A percentile compares a stretch with the other conserved stretches of the same genome.
Conservation (phyloP, 2,797 vertebrate genomes). For the Rhinella marina region DNA sequence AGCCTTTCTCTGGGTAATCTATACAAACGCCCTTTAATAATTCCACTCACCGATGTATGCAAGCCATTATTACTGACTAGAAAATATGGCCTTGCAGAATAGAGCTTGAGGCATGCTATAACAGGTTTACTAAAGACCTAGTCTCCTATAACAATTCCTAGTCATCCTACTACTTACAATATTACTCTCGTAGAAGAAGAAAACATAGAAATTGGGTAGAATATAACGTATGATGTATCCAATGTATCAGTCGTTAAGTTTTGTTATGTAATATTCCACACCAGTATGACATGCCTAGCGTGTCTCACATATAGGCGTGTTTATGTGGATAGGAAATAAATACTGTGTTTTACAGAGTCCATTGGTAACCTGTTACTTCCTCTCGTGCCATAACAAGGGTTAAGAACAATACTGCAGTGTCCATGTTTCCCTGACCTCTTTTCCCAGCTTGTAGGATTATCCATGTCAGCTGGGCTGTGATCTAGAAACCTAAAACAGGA, state of each 20-base stretch:
- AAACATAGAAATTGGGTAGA: background rate
- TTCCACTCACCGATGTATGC: background rate
- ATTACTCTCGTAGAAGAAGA: background rate
- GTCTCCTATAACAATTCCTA: background rate
- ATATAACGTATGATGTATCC: background rate
- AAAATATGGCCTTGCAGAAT: background rate
- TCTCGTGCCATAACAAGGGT: slow-evolving; percentile 21
- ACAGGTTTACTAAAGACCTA: background rate
- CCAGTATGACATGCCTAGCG: background rate
- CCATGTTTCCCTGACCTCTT: slow-evolving; percentile 60
- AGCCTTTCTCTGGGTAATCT: background rate
- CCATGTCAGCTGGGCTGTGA: slow-evolving; percentile 62
- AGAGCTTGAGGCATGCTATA: background rate
- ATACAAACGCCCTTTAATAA: background rate
- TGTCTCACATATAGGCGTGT: background rate
- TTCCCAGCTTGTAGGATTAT: slow-evolving; percentile 60
- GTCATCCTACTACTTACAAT: background rate
- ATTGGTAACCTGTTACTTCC: slow-evolving; percentile 16
- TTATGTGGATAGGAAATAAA: background rate
- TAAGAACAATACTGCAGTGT: slow-evolving; percentile 47
- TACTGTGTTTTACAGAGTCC: background rate
- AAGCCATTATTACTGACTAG: background rate
- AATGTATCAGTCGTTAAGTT: background rate
- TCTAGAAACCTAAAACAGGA: slow-evolving; percentile 60
- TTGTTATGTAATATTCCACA: background rate